Evolutionary conservation across 1,140 invertebrate genomes (phyloP), one percentile per base, ranked within the genome.

Genomic region (Lanistes nyassanus): DNA sequence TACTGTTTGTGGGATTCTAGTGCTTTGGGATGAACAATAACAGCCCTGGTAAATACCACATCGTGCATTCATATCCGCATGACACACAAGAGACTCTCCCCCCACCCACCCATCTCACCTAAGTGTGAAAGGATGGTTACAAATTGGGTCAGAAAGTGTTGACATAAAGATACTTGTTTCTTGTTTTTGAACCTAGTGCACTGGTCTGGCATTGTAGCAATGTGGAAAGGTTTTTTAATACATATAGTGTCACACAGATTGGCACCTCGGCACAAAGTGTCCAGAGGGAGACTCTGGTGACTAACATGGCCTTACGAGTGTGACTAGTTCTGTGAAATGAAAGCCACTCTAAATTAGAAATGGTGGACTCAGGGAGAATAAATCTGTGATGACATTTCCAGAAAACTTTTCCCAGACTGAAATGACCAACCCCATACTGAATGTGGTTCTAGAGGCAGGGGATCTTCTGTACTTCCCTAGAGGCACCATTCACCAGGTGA

Each of bases 401-500:
- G 86, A 77, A 47, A 88, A 87, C 76, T 84, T 97, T 79, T 91
- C 90, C 19, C 92, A 94, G 77, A 90, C 92, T 11, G 95, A 98
- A 13, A 76, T 92, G 83, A 94, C 94, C 0, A 88, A 94, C 56
- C 96, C 96, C 2, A 92, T 97, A 65, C 88, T 97, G 75, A 95
- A 98, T 83, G 91, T 94, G 0, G 91, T 93, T 23, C 87, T 99
- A 51, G 91, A 95, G 81, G 92, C 95, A 29, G 97, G 98, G 1
- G 97, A 99, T 88, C 85, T 99, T 70, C 89, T 99, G 0, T 99
- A 99, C 88, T 91, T 93, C 80, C 97, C 97, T 21, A 90, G 97
- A 65, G 98, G 98, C 13, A 94, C 93, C 42, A 97, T 99, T 77
- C 97, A 99, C 90, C 96, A 91, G 83, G 90, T 89, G 81, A 11